Evolutionary conservation across 2,888 invertebrate species (phyloP), one percentile per base, ranked within the genome.

Genomic region (Cordilura impudica): DNA sequence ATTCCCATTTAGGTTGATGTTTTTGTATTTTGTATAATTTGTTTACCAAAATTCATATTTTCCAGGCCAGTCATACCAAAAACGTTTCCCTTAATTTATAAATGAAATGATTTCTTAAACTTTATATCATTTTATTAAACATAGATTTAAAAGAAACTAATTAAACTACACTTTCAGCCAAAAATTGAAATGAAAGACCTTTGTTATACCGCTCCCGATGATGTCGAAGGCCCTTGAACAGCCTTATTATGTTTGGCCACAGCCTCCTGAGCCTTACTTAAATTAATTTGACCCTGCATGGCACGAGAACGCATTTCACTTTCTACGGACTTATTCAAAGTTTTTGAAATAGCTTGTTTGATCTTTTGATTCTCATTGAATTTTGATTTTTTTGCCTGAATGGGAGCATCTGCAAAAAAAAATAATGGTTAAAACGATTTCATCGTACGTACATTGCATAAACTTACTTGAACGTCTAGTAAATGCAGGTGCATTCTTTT

Each of bases 281-380:
- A 84, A 63, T 89, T 90, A 26, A 90, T 89, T 39, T 86, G 88
- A 0, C 89, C 87, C 47, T 90, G 89, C n/a, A 86, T 84, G 0
- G 93, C 93, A 72, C 90, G 90, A 10, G 91, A 90, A 61, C 93
- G 89, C 60, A 94, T 89, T 86, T 93, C 93, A 23, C 90, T 90
- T 87, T 94, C 94, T 10, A 92, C 91, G 0, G 91, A 89, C 85
- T 91, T 92, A 83, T 94, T 94, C 0, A 94, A 92, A 2, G 91
- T 92, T 86, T 92, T 93, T 0, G 93, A 91, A 23, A 94, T 91
- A 16, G 91, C 91, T 79, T 92, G 91, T 82, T 93, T 93, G 35
- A 94, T 88, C 84, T 93, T 93, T 70, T 92, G 91, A 0, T 91
- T 87, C 86, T 93, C 93, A 78, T 91, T 90, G 26, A 91, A 90